Conservation (phyloP, 1,140 invertebrate genomes). For the Drosophila lini region DNA sequence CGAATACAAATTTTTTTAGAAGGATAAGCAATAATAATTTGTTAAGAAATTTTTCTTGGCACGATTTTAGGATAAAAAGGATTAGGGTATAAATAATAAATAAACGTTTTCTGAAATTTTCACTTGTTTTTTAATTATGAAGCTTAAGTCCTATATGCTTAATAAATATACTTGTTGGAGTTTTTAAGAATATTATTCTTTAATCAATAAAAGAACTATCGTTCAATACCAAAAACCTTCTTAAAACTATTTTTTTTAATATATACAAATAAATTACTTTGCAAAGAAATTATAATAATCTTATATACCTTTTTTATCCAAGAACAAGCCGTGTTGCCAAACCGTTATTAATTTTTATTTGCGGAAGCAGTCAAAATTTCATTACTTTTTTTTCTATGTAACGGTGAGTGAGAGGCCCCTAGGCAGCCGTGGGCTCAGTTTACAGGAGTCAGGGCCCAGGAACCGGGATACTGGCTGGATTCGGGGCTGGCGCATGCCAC, state of each 20-base stretch:
- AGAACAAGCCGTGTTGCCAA: not conserved
- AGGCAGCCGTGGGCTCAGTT: slow-evolving; percentile 21
- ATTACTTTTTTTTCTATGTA: slow-evolving; percentile 13
- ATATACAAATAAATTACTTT: not conserved
- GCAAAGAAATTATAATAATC: not conserved
- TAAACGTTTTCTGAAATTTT: no score
- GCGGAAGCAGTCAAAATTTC: slow-evolving; percentile 6
- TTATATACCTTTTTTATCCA: not conserved
- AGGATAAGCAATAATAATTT: no score
- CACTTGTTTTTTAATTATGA: no score
- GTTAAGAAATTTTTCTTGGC: no score
- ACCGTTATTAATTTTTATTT: slow-evolving; percentile 3
- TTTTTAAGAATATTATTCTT: no score
- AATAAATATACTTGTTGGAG: no score
- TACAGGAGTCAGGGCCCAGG: slow-evolving; percentile 18
- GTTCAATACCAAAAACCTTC: no score
- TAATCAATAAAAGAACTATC: no score
- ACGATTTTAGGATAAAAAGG: no score
- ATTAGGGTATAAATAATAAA: no score
- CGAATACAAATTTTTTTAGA: not conserved
- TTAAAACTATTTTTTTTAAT: no score
- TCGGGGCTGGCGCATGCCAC: slow-evolving; percentile 20
- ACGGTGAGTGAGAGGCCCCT: not conserved
- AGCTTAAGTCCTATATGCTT: no score
- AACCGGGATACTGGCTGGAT: slow-evolving; percentile 3